Percentiles rank a stretch among this genome's conserved stretches.
Conservation (phyloP, 2,888 invertebrate genomes). For the Synergus laeviventris region DNA sequence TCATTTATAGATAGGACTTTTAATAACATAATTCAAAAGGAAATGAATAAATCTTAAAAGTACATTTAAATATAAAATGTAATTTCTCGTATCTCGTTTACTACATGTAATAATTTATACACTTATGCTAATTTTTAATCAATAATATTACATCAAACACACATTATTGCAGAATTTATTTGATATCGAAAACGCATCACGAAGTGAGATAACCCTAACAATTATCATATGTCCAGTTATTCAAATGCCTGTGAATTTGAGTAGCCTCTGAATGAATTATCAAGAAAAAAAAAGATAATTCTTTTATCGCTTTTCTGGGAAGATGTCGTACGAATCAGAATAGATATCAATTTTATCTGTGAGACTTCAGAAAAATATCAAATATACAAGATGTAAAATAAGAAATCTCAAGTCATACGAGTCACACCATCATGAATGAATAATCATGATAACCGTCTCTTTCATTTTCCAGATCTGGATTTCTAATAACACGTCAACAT, state of each 20-base stretch:
- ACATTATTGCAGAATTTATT: neutral
- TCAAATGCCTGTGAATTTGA: neutral
- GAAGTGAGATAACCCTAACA: conserved; percentile 29
- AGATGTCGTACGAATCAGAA: neutral
- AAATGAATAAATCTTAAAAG: neutral
- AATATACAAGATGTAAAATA: neutral
- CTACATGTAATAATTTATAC: neutral
- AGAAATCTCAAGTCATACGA: neutral
- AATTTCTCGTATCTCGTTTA: neutral
- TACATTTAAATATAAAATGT: neutral
- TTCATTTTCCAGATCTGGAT: neutral
- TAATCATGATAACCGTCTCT: neutral
- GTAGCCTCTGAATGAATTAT: neutral
- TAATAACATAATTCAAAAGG: neutral
- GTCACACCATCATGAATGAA: neutral
- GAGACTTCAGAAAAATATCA: neutral
- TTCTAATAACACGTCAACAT: neutral
- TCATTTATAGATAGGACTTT: neutral
- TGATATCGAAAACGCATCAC: neutral
- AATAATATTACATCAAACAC: neutral
- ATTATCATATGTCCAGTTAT: neutral
- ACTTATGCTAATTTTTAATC: neutral
- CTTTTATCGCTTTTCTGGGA: conserved; percentile 16
- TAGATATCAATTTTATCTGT: neutral
- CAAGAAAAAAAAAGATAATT: neutral